Conservation (phyloP, 2,797 vertebrate genomes). For the Discoglossus pictus region DNA sequence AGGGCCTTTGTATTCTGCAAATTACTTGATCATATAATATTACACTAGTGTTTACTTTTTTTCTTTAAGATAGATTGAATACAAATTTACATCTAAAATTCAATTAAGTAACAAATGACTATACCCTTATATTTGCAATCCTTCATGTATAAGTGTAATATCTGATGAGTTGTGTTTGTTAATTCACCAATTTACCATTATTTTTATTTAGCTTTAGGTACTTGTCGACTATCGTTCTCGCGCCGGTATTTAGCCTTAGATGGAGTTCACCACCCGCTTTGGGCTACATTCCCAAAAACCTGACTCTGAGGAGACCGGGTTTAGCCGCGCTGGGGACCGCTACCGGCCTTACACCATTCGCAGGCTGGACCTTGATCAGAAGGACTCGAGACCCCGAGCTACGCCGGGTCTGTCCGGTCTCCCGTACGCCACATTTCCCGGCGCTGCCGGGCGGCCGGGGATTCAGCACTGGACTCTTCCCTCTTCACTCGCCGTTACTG, state of each 20-base stretch:
- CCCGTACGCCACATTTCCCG: conserved; percentile 53
- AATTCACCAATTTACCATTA: too few relatives aligned
- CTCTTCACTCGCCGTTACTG: too few relatives aligned
- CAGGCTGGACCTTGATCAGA: conserved; percentile 52
- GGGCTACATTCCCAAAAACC: conserved; percentile 56
- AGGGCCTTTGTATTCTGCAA: too few relatives aligned
- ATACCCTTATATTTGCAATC: too few relatives aligned
- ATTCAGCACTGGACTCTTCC: conserved; percentile 55
- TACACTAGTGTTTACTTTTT: too few relatives aligned
- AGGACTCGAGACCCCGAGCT: conserved; percentile 53
- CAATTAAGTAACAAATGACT: too few relatives aligned
- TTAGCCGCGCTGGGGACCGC: conserved; percentile 40
- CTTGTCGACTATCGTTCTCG: conserved; percentile 58
- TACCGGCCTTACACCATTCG: conserved; percentile 43
- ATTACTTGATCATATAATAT: too few relatives aligned
- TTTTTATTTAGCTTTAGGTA: too few relatives aligned
- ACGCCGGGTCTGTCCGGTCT: conserved; percentile 51
- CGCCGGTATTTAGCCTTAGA: conserved; percentile 58
- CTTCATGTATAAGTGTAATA: too few relatives aligned
- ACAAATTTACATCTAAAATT: too few relatives aligned
- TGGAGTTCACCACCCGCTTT: conserved; percentile 55
- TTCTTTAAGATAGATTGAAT: too few relatives aligned
- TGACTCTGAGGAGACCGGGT: conserved; percentile 40
- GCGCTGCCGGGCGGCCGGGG: conserved; percentile 46
- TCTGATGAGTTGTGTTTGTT: too few relatives aligned